A percentile compares a stretch with the other conserved stretches of the same genome.
Evolutionary conservation across 2,113 vertebrate genomes (phyloP).

Genomic region (Hystrix cristata): DNA sequence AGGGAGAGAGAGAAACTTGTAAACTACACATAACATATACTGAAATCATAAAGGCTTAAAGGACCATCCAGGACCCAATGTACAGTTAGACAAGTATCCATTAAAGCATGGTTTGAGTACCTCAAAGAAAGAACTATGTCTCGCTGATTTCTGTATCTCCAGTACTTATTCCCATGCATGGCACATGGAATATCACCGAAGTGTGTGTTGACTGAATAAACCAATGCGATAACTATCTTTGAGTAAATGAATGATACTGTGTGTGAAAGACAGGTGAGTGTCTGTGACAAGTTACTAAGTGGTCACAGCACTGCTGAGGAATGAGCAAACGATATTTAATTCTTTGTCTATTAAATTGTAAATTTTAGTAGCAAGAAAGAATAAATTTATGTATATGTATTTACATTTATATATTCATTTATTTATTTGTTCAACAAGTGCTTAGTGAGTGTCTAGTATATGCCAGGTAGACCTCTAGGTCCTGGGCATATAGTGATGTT

Average conservation of each 20-base stretch:
- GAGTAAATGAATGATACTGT: neutral
- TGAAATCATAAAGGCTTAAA: conserved; percentile 43
- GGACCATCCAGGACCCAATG: neutral
- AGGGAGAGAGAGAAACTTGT: neutral
- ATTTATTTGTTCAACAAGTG: neutral
- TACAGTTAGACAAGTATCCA: neutral
- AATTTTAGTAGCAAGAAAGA: conserved; percentile 3
- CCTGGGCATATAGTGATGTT: neutral
- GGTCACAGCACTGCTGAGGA: neutral
- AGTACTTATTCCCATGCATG: neutral
- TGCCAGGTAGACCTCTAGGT: neutral
- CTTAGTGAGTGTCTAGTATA: neutral
- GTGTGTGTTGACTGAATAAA: neutral
- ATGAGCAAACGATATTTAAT: neutral
- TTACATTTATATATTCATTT: conserved; percentile 36
- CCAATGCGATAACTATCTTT: neutral
- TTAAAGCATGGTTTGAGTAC: neutral
- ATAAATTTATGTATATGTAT: neutral
- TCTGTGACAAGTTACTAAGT: conserved; percentile 21
- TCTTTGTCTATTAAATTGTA: conserved; percentile 14
- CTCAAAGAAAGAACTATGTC: neutral
- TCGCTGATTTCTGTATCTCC: neutral
- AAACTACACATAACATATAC: conserved; percentile 2
- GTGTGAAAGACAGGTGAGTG: neutral
- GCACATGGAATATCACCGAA: neutral